Evolutionary conservation across 2,797 vertebrate species (phyloP).

Genomic region (Manis pentadactyla): DNA sequence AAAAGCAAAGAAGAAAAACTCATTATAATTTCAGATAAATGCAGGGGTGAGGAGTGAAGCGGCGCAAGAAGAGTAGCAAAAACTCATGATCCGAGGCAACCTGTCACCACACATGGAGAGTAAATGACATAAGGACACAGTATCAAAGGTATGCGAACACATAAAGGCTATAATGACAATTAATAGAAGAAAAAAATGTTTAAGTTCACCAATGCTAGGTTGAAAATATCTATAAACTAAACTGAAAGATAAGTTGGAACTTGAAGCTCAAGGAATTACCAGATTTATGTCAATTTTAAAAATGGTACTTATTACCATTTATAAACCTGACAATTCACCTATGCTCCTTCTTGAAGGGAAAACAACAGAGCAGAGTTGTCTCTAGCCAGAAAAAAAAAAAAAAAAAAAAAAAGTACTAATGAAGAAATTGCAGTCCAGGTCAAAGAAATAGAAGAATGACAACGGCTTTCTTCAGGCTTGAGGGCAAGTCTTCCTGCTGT

Average conservation of each 20-base stretch:
- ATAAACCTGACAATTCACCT: constrained; percentile 50
- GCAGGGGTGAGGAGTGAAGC: constrained; percentile 72
- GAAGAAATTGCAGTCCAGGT: constrained; percentile 51
- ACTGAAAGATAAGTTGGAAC: constrained; percentile 26
- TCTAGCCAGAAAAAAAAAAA: not conserved
- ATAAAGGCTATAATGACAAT: constrained; percentile 63
- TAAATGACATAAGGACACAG: constrained; percentile 62
- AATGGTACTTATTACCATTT: constrained; percentile 38
- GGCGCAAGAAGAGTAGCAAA: constrained; percentile 72
- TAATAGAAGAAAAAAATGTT: not conserved
- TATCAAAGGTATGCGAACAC: constrained; percentile 37
- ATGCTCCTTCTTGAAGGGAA: constrained; percentile 46
- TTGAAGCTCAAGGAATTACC: constrained; percentile 61
- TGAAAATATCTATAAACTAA: constrained; percentile 37
- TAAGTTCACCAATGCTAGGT: not conserved
- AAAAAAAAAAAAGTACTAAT: not conserved
- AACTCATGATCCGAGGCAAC: constrained; percentile 56
- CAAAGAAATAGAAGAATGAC: constrained; percentile 67
- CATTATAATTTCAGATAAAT: constrained; percentile 83
- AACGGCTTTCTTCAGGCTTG: constrained; percentile 68
- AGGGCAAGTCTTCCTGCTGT: constrained; percentile 51
- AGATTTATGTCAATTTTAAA: constrained; percentile 53
- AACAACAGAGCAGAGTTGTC: constrained; percentile 1
- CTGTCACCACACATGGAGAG: constrained; percentile 53
- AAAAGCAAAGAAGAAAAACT: constrained; percentile 86